A percentile compares a stretch with the other conserved stretches of the same genome.
These are phyloP conservation scores for Linepithema humile DNA, from an alignment of 1,140 invertebrate species.

Conservation along the genomic window DNA sequence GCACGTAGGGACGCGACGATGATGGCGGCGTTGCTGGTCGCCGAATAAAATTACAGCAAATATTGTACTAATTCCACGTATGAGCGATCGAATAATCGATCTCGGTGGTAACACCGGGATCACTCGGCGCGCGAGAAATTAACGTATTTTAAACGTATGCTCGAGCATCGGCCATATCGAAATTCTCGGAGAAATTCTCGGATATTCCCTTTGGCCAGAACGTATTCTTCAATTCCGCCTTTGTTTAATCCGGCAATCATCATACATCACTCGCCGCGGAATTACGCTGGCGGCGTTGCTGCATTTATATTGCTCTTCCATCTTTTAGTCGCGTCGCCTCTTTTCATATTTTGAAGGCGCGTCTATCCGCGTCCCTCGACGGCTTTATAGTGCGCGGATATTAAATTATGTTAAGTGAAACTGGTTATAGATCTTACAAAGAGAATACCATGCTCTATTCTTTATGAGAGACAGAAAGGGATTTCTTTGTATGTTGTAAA, in stretches of 20 bases:
- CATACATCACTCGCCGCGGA: constrained; percentile 37
- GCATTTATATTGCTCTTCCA: constrained; percentile 54
- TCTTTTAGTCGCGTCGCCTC: constrained; percentile 39
- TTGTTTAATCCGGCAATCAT: constrained; percentile 54
- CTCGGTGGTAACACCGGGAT: constrained; percentile 2
- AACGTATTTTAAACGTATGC: neutral
- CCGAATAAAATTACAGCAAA: constrained; percentile 51
- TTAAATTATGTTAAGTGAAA: constrained; percentile 46
- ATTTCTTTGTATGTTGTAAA: neutral
- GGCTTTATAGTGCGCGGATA: constrained; percentile 25
- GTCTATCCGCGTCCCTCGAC: neutral
- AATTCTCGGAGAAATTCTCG: neutral
- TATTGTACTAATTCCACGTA: constrained; percentile 18
- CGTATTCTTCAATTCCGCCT: constrained; percentile 2
- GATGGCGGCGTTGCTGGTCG: neutral
- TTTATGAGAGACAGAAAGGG: neutral
- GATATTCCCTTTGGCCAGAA: neutral
- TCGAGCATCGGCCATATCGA: neutral
- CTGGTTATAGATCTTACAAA: constrained; percentile 22
- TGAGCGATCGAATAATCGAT: constrained; percentile 26
- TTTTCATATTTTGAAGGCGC: constrained; percentile 49
- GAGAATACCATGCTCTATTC: neutral
- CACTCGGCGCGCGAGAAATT: neutral
- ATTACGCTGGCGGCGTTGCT: constrained; percentile 28
- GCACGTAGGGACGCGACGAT: neutral